Evolutionary conservation across 2,888 invertebrate species (phyloP), one percentile per base, ranked within the genome.

Genomic region (Ganaspis brasiliensis): DNA sequence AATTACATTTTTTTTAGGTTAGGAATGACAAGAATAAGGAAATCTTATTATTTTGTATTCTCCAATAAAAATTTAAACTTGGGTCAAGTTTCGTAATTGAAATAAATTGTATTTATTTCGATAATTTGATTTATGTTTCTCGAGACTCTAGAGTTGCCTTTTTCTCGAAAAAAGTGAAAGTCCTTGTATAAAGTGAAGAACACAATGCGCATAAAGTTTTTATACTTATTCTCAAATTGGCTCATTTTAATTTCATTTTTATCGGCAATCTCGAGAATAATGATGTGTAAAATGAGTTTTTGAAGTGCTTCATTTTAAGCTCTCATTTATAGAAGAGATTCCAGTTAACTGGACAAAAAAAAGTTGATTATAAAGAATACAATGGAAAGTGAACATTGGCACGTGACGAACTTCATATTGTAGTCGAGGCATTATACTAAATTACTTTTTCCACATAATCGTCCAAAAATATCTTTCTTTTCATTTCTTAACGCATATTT

Each of bases 221-320:
- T 40, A 19, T 16, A 55, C 12, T 24, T n/a, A n/a, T 56, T 56
- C 26, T 14, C 4, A 57, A 57, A 57, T 57, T 26, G 3, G 8
- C 6, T 57, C 26, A 31, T 59, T 31, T 16, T 8, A 59, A 31
- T 1, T 31, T 16, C 26, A 0, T 61, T 35, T 61, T 5, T 37
- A 61, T 19, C 16, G n/a, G 10, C 1, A 61, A 61, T 31, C 8
- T 9, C 16, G 10, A 19, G 12, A 35, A 37, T 37, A 61, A 61
- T 16, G 4, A 61, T 16, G 35, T 61, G 35, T 37, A 9, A 61
- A 61, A 35, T 5, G 35, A 61, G 61, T 10, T 37, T 61, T 37
- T 59, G n/a, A 61, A 61, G 37, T 37, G 37, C 35, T 19, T 61
- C n/a, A 1, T n/a, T 61, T 61, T 61, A 61, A 61, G 35, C 37